A percentile compares a stretch with the other conserved stretches of the same genome.
These are phyloP conservation scores for Sinocyclocheilus grahami DNA, from an alignment of 2,113 vertebrate species.

Conservation along the genomic window DNA sequence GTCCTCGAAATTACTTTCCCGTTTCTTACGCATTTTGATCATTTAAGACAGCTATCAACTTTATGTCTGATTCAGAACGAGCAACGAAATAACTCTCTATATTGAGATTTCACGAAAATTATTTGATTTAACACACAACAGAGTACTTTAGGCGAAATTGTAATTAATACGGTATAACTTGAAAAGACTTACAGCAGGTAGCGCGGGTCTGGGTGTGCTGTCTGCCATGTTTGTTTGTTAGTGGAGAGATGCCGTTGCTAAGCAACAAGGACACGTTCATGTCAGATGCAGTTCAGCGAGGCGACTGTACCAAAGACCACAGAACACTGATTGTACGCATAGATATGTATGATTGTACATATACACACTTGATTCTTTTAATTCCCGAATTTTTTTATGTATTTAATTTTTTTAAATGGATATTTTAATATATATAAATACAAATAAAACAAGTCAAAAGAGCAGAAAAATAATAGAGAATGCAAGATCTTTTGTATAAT, in stretches of 20 bases:
- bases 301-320: background rate
- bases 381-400: background rate
- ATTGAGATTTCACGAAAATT: background rate
- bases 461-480: too few relatives aligned
- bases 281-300: background rate
- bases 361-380: background rate
- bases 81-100: background rate
- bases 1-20: background rate
- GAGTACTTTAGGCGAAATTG: background rate
- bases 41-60: background rate
- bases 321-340: too few relatives aligned
- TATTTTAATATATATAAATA: too few relatives aligned
- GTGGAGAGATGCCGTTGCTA: conserved; percentile 59
- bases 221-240: conserved; percentile 68
- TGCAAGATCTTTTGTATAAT: too few relatives aligned
- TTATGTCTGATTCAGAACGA: background rate
- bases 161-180: background rate
- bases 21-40: background rate
- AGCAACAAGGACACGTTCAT: conserved; percentile 34
- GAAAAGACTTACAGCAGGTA: conserved; percentile 42
- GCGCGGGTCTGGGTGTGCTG: conserved; percentile 11
- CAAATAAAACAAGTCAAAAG: too few relatives aligned
- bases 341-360: background rate
- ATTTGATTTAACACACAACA: background rate
- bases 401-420: too few relatives aligned